These are phyloP conservation scores for Falcaria lacertinaria DNA, from an alignment of 2,888 invertebrate species.

Conservation along the genomic window DNA sequence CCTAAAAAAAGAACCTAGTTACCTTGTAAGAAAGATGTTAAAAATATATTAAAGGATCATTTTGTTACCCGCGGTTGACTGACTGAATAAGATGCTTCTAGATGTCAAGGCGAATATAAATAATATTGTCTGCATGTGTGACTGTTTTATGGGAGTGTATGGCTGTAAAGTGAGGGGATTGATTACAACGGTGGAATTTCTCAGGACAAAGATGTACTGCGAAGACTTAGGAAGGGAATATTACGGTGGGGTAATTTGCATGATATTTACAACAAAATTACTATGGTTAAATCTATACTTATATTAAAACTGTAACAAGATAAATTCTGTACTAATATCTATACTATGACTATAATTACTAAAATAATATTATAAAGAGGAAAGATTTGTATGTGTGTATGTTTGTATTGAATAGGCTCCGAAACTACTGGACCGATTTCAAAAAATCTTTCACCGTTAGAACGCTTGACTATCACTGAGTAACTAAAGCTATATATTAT, in stretches of 20 bases:
- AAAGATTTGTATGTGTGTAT: too few relatives aligned
- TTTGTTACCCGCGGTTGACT: slow-evolving; percentile 22
- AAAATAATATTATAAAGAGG: too few relatives aligned
- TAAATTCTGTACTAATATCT: too few relatives aligned
- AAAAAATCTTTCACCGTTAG: too few relatives aligned
- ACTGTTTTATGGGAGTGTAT: not conserved
- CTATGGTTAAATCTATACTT: not conserved
- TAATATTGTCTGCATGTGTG: not conserved
- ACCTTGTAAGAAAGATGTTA: slow-evolving; percentile 12
- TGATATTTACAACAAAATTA: not conserved
- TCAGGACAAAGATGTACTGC: not conserved
- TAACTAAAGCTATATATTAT: too few relatives aligned
- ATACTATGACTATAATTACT: too few relatives aligned
- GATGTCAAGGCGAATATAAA: not conserved
- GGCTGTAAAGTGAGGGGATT: not conserved
- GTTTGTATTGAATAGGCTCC: too few relatives aligned
- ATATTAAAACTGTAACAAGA: not conserved
- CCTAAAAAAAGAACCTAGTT: too few relatives aligned
- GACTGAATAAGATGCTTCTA: slow-evolving; percentile 11
- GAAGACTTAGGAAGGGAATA: not conserved
- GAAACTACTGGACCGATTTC: too few relatives aligned
- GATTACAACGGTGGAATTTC: not conserved
- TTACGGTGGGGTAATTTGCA: not conserved
- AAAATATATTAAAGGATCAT: slow-evolving; percentile 32
- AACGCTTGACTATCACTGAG: too few relatives aligned